A percentile compares a stretch with the other conserved stretches of the same genome.
These are phyloP conservation scores for Vimba vimba DNA, from an alignment of 2,113 vertebrate genomes.

Conservation along the genomic window DNA sequence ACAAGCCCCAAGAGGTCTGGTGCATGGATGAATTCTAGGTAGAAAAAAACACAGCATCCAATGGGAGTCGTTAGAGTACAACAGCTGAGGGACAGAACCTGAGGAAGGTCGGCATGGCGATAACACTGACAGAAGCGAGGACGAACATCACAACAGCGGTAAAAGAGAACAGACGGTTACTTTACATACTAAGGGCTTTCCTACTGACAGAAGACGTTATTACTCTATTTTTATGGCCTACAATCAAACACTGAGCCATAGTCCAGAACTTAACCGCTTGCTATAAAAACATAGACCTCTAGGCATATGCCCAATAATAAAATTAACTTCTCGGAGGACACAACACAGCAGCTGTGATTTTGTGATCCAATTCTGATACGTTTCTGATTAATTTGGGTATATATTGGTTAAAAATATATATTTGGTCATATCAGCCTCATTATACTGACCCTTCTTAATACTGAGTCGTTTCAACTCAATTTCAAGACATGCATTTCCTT, in stretches of 20 bases:
- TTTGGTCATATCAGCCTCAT: not conserved
- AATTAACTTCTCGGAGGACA: not conserved
- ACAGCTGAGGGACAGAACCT: not conserved
- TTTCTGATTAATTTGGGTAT: no score
- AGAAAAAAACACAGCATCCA: not conserved
- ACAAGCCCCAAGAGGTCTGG: not conserved
- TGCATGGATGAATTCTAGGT: not conserved
- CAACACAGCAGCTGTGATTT: no score
- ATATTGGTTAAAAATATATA: no score
- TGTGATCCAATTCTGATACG: no score
- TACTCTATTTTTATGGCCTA: not conserved
- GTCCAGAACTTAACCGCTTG: not conserved
- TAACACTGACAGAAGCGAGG: not conserved
- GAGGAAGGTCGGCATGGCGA: not conserved
- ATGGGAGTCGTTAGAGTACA: slow-evolving; percentile 2
- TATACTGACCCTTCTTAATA: not conserved
- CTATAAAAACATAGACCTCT: not conserved
- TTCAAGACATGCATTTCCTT: not conserved
- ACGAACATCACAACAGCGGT: not conserved
- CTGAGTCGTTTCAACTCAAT: not conserved
- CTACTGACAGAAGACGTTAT: not conserved
- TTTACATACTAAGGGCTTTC: not conserved
- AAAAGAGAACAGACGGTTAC: slow-evolving; percentile 1
- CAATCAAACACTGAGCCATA: not conserved
- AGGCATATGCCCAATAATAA: slow-evolving; percentile 2